Evolutionary conservation across 2,113 vertebrate genomes (phyloP).

Genomic region (Chaetodon trifascialis): DNA sequence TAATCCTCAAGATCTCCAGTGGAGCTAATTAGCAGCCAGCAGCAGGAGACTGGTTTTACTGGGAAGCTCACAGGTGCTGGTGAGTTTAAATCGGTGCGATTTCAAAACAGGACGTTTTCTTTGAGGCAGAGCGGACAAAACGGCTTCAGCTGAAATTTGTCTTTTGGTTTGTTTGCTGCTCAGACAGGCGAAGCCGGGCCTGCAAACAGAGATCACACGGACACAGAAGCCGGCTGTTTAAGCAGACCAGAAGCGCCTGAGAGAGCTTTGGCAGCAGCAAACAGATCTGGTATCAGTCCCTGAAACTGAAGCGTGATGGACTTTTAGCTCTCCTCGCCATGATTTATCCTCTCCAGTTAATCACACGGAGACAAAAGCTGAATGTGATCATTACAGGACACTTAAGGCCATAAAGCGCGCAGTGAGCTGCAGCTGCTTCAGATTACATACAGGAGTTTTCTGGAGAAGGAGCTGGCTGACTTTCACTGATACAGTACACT

Average conservation of each 20-base stretch:
- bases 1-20: conserved; percentile 44
- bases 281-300: not conserved
- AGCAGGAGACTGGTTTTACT: conserved; percentile 52
- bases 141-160: not conserved
- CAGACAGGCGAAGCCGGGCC: not conserved
- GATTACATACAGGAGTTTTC: not conserved
- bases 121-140: not conserved
- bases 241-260: not conserved
- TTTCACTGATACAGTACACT: not conserved
- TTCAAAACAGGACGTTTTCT: not conserved
- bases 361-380: not conserved
- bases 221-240: not conserved
- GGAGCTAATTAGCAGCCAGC: conserved; percentile 52
- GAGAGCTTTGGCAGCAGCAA: conserved; percentile 12
- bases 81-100: not conserved
- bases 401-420: not conserved
- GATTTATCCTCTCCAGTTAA: not conserved
- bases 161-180: conserved; percentile 1
- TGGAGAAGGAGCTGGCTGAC: not conserved
- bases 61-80: conserved; percentile 19
- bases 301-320: not conserved
- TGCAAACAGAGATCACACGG: conserved; percentile 4
- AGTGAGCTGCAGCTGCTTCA: not conserved
- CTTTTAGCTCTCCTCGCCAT: not conserved
- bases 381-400: not conserved